Conservation (phyloP, 2,888 invertebrate species). For the Melinaea marsaeus region DNA sequence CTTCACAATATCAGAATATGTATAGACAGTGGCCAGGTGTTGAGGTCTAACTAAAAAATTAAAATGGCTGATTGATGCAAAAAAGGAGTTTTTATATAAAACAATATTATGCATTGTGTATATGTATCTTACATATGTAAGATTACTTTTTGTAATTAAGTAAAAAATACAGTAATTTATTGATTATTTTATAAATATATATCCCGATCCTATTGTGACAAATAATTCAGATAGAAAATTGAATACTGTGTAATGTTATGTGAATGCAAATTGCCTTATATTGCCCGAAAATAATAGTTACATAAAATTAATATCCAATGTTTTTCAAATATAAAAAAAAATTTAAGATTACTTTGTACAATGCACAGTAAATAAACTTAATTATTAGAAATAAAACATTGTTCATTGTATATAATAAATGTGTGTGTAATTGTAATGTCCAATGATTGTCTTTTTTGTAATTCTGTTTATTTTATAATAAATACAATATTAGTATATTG, state of each 20-base stretch:
- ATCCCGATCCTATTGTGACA: too few species aligned
- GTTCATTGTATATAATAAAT: neutral
- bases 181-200: too few species aligned
- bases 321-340: neutral
- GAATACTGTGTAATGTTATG: neutral
- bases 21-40: too few species aligned
- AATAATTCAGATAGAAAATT: neutral
- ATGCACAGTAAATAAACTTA: conserved; percentile 3
- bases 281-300: neutral
- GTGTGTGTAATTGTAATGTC: neutral
- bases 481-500: conserved; percentile 25
- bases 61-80: too few species aligned
- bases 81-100: too few species aligned
- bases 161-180: too few species aligned
- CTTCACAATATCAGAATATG: too few species aligned
- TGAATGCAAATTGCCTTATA: conserved; percentile 4
- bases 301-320: too few species aligned
- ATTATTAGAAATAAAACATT: neutral
- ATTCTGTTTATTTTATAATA: conserved; percentile 38
- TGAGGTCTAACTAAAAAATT: too few species aligned
- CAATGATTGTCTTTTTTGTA: conserved; percentile 19
- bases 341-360: neutral
- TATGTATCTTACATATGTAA: too few species aligned
- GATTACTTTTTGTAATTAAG: too few species aligned
- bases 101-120: too few species aligned